Base-by-base conservation (phyloP, 1,140 invertebrate genomes). In the Metaphire vulgaris region DNA sequence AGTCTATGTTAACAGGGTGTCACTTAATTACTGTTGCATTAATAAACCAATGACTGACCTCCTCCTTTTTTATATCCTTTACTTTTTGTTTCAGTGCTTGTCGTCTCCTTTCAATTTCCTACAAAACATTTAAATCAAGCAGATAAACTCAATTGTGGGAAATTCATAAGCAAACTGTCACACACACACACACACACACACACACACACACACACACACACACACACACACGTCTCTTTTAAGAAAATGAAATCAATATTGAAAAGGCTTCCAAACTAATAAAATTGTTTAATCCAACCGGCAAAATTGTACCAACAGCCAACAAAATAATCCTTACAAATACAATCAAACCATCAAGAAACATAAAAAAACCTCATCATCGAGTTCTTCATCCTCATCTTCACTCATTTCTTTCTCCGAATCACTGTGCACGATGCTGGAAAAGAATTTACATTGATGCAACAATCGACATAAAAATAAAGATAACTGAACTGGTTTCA, bases 31-130 rank as follows among this genome's bases (percentile, higher is more conserved):
- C n/a, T n/a, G n/a, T n/a, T 1, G 33, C 33, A 26, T 28, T 64
- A 69, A 69, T 14, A 69, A 69, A 71, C 28, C 28, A 30, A 15
- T 26, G 6, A 74, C 32, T 77, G 79, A 84, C 83, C 83, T 88
- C 84, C 81, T 89, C 90, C 79, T 91, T n/a, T n/a, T n/a, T n/a
- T n/a, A n/a, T n/a, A n/a, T n/a, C n/a, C n/a, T n/a, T n/a, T n/a
- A n/a, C 89, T 81, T 91, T 84, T 78, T 91, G 90, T 12, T 89
- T 89, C 1, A 92, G 81, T 69, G 92, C 90, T 78, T 89, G 88
- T 78, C 91, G 89, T 75, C 90, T 89, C 88, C 69, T 90, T 88
- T 76, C 95, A 88, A 68, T 93, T 87, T 80, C 89, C 89, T 83
- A 96, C 93, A 80, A 96, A 91, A 86, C 96, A 94, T 81, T 83